These are phyloP conservation scores for Bovichtus variegatus DNA, from an alignment of 2,797 vertebrate genomes.

Conservation along the genomic window DNA sequence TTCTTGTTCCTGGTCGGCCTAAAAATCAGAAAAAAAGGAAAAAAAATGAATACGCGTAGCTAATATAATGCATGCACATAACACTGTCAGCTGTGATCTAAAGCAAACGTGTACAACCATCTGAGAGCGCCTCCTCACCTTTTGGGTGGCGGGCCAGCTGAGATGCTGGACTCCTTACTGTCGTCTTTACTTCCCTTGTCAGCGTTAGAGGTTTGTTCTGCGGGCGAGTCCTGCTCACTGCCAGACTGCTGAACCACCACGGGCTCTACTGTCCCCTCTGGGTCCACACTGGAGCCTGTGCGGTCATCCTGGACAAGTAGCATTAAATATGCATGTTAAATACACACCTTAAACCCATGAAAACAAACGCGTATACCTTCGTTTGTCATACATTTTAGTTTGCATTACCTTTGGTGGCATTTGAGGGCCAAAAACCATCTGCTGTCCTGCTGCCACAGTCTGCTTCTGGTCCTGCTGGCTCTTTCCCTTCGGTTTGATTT, in stretches of 20 bases:
- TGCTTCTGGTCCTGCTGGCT: constrained; percentile 21
- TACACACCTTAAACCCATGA: not conserved
- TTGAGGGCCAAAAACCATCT: constrained; percentile 58
- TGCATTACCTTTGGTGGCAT: constrained; percentile 53
- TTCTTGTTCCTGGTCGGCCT: constrained; percentile 61
- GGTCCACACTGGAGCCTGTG: constrained; percentile 64
- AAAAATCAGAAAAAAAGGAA: constrained; percentile 18
- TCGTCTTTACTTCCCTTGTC: not conserved
- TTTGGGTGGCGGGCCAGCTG: constrained; percentile 30
- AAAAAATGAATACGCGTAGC: accelerated
- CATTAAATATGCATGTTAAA: not conserved
- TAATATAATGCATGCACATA: not conserved
- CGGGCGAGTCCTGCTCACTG: not conserved
- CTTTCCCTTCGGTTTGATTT: constrained; percentile 50
- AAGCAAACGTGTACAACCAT: not conserved
- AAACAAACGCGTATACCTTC: accelerated
- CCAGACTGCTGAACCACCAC: constrained; percentile 46
- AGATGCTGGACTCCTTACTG: accelerated
- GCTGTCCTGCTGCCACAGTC: not conserved
- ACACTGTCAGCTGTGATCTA: not conserved
- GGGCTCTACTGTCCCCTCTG: not conserved
- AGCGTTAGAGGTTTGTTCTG: not conserved
- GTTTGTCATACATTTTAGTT: accelerated
- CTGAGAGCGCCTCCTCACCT: constrained; percentile 49
- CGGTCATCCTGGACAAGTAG: constrained; percentile 38